Base-by-base conservation (phyloP, 2,113 vertebrate species). In the Falco punctatus region DNA sequence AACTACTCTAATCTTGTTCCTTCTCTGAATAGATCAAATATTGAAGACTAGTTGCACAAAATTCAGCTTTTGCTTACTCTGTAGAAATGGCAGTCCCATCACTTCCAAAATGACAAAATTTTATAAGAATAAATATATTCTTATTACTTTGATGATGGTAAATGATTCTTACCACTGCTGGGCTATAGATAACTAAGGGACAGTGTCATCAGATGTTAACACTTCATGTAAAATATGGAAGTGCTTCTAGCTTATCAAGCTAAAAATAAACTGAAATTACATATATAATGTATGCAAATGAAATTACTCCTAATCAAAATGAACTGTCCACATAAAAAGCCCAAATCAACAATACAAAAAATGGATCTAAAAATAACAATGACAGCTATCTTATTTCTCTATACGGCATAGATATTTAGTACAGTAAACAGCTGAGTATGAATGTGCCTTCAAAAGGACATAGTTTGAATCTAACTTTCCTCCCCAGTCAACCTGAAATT, bases 211-310 rank as follows among this genome's bases (percentile, higher is more conserved):
- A 97, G 86, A 94, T 96, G 92, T 64, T 94, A 97, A 72, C 89
- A 95, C 94, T 96, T 82, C 70, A 82, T 79, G 66, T 46, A 71
- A 96, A 91, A 92, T 94, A 71, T 24, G 83, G 91, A 97, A 95
- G 38, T 48, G 91, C 73, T 96, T 96, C 58, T 61, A 69, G 44
- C 14, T 92, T 94, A 87, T 84, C 86, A 61, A 91, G 83, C 62
- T 72, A 95, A 97, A 96, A 95, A 94, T 92, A 97, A 80, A 3
- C 48, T 87, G 81, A 91, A 94, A 95, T 92, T 89, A 79, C 83
- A 87, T 77, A 59, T 32, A 46, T 83, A 91, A 74, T 65, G 23
- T 79, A 92, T 91, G 44, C 38, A 92, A 91, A 91, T 61, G 86
- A 92, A 94, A 94, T 92, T 89, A 46, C 73, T 89, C 49, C 61